phyloP scores from a whole-genome alignment of 2,888 invertebrate species.

The Noctuana brunneofusca region DNA sequence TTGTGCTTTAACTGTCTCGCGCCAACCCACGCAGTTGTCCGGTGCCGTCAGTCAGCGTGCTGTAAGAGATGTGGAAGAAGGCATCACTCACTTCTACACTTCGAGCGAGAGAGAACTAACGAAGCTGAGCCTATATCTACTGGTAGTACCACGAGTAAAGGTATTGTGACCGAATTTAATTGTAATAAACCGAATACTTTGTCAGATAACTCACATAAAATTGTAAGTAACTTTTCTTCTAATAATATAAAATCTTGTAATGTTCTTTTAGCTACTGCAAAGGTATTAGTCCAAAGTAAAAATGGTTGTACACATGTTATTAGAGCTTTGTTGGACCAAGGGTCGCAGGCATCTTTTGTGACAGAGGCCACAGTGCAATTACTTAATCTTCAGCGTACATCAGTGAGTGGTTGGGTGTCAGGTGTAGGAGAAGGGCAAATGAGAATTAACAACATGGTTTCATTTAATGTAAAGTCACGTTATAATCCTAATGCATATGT shows the following conservation, averaged over 20 bases:
- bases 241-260: neutral
- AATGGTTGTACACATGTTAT: conserved; percentile 35
- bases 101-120: conserved; percentile 15
- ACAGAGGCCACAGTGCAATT: neutral
- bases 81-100: conserved; percentile 39
- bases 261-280: conserved; percentile 34
- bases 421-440: conserved; percentile 38
- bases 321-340: conserved; percentile 29
- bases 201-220: neutral
- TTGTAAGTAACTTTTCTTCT: conserved; percentile 7
- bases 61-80: conserved; percentile 37
- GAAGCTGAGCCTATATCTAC: neutral
- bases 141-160: too few relatives aligned
- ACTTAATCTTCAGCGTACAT: conserved; percentile 32
- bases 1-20: conserved; percentile 38
- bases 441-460: conserved; percentile 35
- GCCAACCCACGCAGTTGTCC: conserved; percentile 24
- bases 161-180: neutral
- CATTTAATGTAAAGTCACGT: conserved; percentile 32
- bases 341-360: conserved; percentile 36
- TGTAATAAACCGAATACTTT: neutral
- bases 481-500: conserved; percentile 30
- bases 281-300: conserved; percentile 14
- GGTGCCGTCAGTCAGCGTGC: conserved; percentile 33
- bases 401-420: conserved; percentile 36